A percentile compares a stretch with the other conserved stretches of the same genome.
Evolutionary conservation across 2,113 vertebrate species (phyloP).

Genomic region (Cavia aperea): DNA sequence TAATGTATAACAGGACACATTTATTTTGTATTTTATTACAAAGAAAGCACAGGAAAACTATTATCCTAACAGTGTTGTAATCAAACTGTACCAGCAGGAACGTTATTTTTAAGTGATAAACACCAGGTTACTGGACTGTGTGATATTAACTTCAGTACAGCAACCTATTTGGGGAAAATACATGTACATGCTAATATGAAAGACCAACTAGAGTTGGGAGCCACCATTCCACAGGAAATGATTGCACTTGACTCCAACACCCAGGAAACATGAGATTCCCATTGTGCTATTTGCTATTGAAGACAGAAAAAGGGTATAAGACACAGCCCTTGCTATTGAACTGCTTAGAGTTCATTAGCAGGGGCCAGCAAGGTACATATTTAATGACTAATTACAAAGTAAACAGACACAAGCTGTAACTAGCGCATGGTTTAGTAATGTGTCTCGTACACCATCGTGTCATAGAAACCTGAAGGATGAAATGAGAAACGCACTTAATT

Average conservation of each 20-base stretch:
- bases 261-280: not conserved
- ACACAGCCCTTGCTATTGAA: not conserved
- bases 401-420: not conserved
- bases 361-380: not conserved
- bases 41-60: not conserved
- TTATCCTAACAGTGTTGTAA: not conserved
- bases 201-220: not conserved
- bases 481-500: conserved; percentile 15
- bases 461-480: not conserved
- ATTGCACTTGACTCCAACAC: not conserved
- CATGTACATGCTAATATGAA: not conserved
- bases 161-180: not conserved
- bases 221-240: not conserved
- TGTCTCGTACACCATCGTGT: not conserved
- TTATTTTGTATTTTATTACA: conserved; percentile 39
- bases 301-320: not conserved
- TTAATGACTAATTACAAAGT: conserved; percentile 20
- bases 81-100: conserved; percentile 11
- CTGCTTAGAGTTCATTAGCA: not conserved
- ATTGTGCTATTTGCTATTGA: not conserved
- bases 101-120: not conserved
- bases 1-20: conserved; percentile 14
- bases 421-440: not conserved
- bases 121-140: not conserved
- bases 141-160: not conserved